A percentile compares a stretch with the other conserved stretches of the same genome.
These are phyloP conservation scores for Natator depressus DNA, from an alignment of 2,113 vertebrate genomes.

Conservation along the genomic window DNA sequence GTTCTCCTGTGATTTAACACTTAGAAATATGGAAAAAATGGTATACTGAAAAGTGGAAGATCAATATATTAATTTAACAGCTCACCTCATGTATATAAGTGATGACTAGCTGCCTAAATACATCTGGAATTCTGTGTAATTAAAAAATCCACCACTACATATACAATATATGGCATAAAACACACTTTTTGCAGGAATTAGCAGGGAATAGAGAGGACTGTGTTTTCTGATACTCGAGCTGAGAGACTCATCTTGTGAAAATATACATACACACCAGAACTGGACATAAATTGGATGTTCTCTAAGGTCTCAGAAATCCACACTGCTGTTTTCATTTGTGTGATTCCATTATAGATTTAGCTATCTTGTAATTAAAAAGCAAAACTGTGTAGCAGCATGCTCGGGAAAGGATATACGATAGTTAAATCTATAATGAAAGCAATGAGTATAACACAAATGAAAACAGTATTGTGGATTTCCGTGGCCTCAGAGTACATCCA, in stretches of 20 bases:
- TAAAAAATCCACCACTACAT: not conserved
- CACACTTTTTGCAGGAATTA: not conserved
- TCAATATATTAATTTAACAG: not conserved
- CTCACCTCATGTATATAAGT: not conserved
- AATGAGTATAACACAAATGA: not conserved
- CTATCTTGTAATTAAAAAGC: not conserved
- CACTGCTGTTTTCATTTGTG: not conserved
- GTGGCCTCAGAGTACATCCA: not conserved
- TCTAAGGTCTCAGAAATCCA: not conserved
- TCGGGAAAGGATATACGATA: not conserved
- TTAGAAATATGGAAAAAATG: not conserved
- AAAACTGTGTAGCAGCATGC: not conserved
- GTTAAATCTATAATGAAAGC: not conserved
- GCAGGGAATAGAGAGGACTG: not conserved
- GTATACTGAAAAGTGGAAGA: not conserved
- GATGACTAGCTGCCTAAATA: not conserved
- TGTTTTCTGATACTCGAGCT: not conserved
- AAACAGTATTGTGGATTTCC: not conserved
- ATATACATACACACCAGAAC: not conserved
- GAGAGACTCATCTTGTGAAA: not conserved
- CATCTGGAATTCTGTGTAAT: not conserved
- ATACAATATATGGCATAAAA: not conserved
- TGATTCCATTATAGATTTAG: not conserved
- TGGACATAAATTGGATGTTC: not conserved
- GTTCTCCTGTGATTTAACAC: not conserved